Evolutionary conservation across 2,888 invertebrate species (phyloP).

Genomic region (Limnephilus rhombicus): DNA sequence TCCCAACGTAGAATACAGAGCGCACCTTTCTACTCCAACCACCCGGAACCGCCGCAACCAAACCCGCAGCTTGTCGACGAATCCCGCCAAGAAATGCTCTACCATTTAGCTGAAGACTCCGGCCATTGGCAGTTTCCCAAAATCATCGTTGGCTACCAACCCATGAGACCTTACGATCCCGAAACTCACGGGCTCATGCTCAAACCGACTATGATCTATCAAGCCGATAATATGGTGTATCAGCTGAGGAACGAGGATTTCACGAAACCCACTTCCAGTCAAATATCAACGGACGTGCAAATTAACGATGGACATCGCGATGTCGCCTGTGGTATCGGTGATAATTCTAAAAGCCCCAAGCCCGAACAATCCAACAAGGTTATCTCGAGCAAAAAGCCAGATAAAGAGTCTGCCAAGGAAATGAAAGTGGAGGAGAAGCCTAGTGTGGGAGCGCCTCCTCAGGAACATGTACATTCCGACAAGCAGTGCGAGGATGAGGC

Average conservation of each 20-base stretch:
- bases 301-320: conserved; percentile 24
- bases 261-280: conserved; percentile 53
- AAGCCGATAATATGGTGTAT: conserved; percentile 63
- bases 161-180: conserved; percentile 62
- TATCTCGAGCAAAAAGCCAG: neutral
- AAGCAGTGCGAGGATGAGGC: conserved; percentile 21
- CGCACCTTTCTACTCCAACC: conserved; percentile 45
- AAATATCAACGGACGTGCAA: conserved; percentile 35
- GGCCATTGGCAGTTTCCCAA: conserved; percentile 65
- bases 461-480: neutral
- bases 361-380: conserved; percentile 27
- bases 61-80: conserved; percentile 17
- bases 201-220: conserved; percentile 69
- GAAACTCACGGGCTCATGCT: conserved; percentile 63
- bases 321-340: neutral
- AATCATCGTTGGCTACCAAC: conserved; percentile 71
- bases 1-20: conserved; percentile 56
- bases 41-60: conserved; percentile 33
- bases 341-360: neutral
- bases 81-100: conserved; percentile 61
- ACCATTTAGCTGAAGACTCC: conserved; percentile 63
- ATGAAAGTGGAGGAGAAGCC: neutral
- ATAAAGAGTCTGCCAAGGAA: neutral
- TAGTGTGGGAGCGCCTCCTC: neutral
- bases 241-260: conserved; percentile 67